These are phyloP conservation scores for Drosophila borborema DNA, from an alignment of 2,888 invertebrate species.

Conservation along the genomic window DNA sequence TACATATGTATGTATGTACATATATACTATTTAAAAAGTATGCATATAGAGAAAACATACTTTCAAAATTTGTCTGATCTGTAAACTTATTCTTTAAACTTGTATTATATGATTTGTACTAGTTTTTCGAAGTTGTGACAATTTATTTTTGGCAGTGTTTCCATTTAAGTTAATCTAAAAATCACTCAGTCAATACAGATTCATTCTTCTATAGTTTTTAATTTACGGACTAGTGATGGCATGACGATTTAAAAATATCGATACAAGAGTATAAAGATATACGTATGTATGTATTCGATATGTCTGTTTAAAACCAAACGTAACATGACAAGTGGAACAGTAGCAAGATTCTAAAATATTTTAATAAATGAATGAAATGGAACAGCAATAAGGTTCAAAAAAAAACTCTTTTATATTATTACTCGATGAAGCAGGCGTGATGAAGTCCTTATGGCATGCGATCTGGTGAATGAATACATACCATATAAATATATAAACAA, in stretches of 20 bases:
- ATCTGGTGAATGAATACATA: too few relatives aligned
- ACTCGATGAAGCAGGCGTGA: too few relatives aligned
- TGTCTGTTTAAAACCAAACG: background rate
- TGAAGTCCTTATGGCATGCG: too few relatives aligned
- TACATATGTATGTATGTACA: background rate
- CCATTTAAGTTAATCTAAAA: constrained; percentile 33
- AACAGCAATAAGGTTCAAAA: too few relatives aligned
- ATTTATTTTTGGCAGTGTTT: constrained; percentile 45
- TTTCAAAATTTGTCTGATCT: background rate
- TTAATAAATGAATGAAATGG: too few relatives aligned
- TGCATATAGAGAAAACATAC: background rate
- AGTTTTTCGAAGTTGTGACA: constrained; percentile 33
- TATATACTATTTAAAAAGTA: background rate
- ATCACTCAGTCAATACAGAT: constrained; percentile 45
- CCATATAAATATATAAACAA: too few relatives aligned
- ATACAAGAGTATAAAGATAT: too few relatives aligned
- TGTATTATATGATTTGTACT: constrained; percentile 36
- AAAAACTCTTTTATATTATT: too few relatives aligned
- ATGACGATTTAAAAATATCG: constrained; percentile 33
- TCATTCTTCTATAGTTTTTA: constrained; percentile 35
- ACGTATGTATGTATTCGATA: constrained; percentile 1
- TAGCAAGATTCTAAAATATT: background rate
- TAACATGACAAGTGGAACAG: constrained; percentile 22
- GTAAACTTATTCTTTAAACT: constrained; percentile 17
- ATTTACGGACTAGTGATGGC: constrained; percentile 48